Evolutionary conservation across 1,140 invertebrate species (phyloP), one percentile per base, ranked within the genome.

Genomic region (Venturia canescens): DNA sequence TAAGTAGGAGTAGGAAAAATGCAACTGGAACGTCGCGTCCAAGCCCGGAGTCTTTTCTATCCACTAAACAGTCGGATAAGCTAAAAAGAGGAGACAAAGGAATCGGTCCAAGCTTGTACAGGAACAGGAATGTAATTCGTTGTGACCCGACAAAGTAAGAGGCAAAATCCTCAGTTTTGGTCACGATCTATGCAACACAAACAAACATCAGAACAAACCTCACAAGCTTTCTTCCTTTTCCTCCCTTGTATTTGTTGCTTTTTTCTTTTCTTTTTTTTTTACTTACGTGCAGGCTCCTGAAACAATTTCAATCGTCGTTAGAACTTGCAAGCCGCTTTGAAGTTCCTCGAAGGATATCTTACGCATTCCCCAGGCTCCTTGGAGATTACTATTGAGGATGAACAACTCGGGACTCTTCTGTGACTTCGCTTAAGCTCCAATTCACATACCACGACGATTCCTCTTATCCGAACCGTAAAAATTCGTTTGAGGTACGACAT

Each of bases 291-390:
- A 77, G 74, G 82, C 81, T 79, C 83, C 66, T 57, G 86, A 89
- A 90, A 90, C 89, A 90, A 90, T 90, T 90, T 90, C 89, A 89
- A 89, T 89, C 88, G 53, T 57, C 53, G 53, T 57, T 57, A 57
- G 53, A 57, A 57, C 53, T 57, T 23, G 16, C 72, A 83, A 79
- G 82, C 80, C 80, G 86, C 88, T 89, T 89, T 89, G 88, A 89
- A 89, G 88, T 89, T 89, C 87, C 84, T 80, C 72, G 7, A 77
- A 86, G 84, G 86, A 88, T 86, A 86, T 57, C 84, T 82, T 84
- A 82, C 83, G 84, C 87, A 88, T 89, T 89, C 87, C 50, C 27
- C 26, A 69, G 67, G 27, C 27, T 69, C 27, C 27, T 27, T 16
- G 38, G 6, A 78, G 26, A 78, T 69, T 78, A 44, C 38, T 63